phyloP scores from a whole-genome alignment of 2,888 invertebrate species.

The Hololepta plana region DNA sequence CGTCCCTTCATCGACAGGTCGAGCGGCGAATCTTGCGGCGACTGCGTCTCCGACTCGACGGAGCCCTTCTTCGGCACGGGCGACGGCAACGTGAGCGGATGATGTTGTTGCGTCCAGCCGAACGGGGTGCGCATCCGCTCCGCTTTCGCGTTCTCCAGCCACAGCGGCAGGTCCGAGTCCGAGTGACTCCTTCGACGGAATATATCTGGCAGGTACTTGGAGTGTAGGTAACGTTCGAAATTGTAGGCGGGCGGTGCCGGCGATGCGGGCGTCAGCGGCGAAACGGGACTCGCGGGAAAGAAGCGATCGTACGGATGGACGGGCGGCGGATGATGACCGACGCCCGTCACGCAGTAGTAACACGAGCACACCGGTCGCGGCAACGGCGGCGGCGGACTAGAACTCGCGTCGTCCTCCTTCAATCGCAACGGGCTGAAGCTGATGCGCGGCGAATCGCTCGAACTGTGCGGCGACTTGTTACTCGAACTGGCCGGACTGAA shows the following conservation, averaged over 20 bases:
- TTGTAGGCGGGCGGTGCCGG: constrained; percentile 35
- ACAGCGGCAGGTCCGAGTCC: constrained; percentile 42
- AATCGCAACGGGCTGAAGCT: constrained; percentile 36
- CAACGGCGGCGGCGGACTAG: constrained; percentile 21
- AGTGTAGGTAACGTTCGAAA: constrained; percentile 44
- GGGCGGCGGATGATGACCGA: constrained; percentile 21
- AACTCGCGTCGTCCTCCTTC: constrained; percentile 30
- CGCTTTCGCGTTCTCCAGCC: constrained; percentile 30
- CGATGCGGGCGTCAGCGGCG: constrained; percentile 34
- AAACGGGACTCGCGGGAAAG: constrained; percentile 36
- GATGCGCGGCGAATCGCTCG: constrained; percentile 33
- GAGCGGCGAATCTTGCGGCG: constrained; percentile 67
- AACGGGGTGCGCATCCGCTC: constrained; percentile 23
- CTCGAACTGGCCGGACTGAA: constrained; percentile 38
- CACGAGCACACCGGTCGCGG: constrained; percentile 22
- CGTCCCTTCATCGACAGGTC: constrained; percentile 60
- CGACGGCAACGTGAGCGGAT: constrained; percentile 18
- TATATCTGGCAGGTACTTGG: constrained; percentile 43
- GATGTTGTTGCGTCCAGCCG: too few relatives aligned
- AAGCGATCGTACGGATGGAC: constrained; percentile 29
- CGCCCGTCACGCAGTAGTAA: constrained; percentile 24
- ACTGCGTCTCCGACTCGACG: constrained; percentile 32
- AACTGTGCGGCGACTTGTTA: constrained; percentile 34
- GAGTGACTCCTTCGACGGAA: constrained; percentile 43
- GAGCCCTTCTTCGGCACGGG: constrained; percentile 19